phyloP scores from a whole-genome alignment of 2,888 invertebrate species.

The Mycalesis mineus region DNA sequence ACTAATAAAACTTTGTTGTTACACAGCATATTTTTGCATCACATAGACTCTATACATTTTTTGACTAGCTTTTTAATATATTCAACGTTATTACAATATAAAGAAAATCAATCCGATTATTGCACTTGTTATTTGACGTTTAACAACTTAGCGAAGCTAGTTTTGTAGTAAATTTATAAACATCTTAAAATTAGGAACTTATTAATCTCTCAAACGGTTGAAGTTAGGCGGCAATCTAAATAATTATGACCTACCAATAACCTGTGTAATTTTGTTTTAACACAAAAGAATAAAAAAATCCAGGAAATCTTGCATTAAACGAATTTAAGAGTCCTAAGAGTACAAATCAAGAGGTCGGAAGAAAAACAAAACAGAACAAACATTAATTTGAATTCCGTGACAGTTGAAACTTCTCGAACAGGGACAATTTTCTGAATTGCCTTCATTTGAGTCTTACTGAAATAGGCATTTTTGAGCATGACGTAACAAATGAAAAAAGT shows the following conservation, averaged over 20 bases:
- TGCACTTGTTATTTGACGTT: no score
- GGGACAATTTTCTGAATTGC: slow-evolving; percentile 73
- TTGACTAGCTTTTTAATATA: no score
- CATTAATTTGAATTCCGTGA: slow-evolving; percentile 75
- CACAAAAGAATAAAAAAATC: slow-evolving; percentile 15
- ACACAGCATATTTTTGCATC: not conserved
- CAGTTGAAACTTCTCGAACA: slow-evolving; percentile 69
- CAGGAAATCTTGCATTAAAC: slow-evolving; percentile 40
- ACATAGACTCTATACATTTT: no score
- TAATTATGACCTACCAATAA: not conserved
- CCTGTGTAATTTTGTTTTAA: not conserved
- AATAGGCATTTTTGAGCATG: slow-evolving; percentile 70
- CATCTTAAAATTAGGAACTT: no score
- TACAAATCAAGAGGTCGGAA: slow-evolving; percentile 59
- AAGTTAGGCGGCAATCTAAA: not conserved
- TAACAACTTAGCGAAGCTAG: no score
- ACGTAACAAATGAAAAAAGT: slow-evolving; percentile 77
- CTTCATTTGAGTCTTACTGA: slow-evolving; percentile 66
- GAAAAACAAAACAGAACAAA: slow-evolving; percentile 73
- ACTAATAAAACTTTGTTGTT: not conserved
- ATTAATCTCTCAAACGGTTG: no score
- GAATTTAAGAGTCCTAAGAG: slow-evolving; percentile 50
- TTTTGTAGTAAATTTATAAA: no score
- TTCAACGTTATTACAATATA: no score
- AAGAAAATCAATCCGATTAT: no score